Percentiles rank a stretch among this genome's conserved stretches.
phyloP scores from a whole-genome alignment of 2,888 invertebrate species.

The Arctia plantaginis region DNA sequence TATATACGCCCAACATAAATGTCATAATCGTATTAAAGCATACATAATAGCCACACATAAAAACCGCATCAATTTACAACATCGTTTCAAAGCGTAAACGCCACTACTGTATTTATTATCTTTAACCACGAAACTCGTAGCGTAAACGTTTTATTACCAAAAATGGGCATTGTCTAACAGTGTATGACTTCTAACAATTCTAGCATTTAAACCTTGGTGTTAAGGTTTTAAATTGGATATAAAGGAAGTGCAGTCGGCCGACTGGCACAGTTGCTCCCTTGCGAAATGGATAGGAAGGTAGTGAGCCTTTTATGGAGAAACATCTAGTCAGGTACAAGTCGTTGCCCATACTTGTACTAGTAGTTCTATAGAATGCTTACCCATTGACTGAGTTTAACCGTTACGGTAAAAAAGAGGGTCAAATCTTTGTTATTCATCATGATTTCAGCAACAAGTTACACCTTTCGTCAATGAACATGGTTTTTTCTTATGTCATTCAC shows the following conservation, averaged over 20 bases:
- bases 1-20: constrained; percentile 16
- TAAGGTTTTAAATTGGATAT: constrained; percentile 40
- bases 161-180: constrained; percentile 65
- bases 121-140: constrained; percentile 58
- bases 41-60: constrained; percentile 24
- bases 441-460: background rate
- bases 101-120: constrained; percentile 57
- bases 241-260: constrained; percentile 44
- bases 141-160: constrained; percentile 61
- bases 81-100: constrained; percentile 37
- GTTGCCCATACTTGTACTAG: constrained; percentile 26
- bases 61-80: constrained; percentile 37
- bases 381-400: constrained; percentile 19
- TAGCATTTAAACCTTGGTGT: constrained; percentile 22
- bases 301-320: constrained; percentile 62
- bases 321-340: constrained; percentile 54
- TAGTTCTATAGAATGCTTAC: constrained; percentile 17
- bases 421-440: background rate
- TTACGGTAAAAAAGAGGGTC: constrained; percentile 10
- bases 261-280: constrained; percentile 64
- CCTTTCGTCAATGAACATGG: background rate
- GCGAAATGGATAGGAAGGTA: constrained; percentile 68
- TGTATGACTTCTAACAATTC: constrained; percentile 24
- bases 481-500: background rate
- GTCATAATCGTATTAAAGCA: constrained; percentile 27